These are phyloP conservation scores for Chydorus sphaericus DNA, from an alignment of 2,888 invertebrate species.

Conservation along the genomic window DNA sequence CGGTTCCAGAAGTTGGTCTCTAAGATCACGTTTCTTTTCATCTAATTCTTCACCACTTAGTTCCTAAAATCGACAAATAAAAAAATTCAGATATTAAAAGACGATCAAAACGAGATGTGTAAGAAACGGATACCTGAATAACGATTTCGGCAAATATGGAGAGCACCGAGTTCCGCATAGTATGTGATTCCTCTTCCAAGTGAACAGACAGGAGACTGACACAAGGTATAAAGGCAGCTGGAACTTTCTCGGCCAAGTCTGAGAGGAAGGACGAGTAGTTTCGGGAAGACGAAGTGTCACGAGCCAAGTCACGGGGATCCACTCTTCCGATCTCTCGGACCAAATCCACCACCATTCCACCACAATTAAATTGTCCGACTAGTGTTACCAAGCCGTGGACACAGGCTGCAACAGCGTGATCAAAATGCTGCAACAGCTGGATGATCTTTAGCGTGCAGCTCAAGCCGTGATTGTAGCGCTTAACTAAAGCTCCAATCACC, in stretches of 20 bases:
- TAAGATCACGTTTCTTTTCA: conserved; percentile 45
- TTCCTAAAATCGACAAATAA: conserved; percentile 32
- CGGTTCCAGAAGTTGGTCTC: conserved; percentile 66
- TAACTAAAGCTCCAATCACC: conserved; percentile 63
- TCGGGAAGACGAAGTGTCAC: conserved; percentile 26
- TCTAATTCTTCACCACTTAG: conserved; percentile 56
- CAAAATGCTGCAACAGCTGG: conserved; percentile 57
- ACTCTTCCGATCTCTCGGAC: conserved; percentile 57
- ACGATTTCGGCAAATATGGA: conserved; percentile 70
- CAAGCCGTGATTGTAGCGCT: conserved; percentile 67
- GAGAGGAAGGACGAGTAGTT: conserved; percentile 41
- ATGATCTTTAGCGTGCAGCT: conserved; percentile 42
- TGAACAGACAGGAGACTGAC: conserved; percentile 44
- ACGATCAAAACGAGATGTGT: background rate
- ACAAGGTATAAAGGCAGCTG: conserved; percentile 42
- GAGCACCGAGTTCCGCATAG: conserved; percentile 61
- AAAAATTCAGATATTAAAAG: background rate
- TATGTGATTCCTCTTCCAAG: conserved; percentile 42
- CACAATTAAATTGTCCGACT: conserved; percentile 48
- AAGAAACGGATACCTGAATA: conserved; percentile 25
- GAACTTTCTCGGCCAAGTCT: conserved; percentile 45
- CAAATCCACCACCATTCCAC: conserved; percentile 54
- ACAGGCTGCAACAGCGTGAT: conserved; percentile 51
- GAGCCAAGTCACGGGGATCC: conserved; percentile 40
- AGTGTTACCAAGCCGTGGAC: conserved; percentile 54